Conservation (phyloP, 1,140 invertebrate species). For the Chlorops oryzae region DNA sequence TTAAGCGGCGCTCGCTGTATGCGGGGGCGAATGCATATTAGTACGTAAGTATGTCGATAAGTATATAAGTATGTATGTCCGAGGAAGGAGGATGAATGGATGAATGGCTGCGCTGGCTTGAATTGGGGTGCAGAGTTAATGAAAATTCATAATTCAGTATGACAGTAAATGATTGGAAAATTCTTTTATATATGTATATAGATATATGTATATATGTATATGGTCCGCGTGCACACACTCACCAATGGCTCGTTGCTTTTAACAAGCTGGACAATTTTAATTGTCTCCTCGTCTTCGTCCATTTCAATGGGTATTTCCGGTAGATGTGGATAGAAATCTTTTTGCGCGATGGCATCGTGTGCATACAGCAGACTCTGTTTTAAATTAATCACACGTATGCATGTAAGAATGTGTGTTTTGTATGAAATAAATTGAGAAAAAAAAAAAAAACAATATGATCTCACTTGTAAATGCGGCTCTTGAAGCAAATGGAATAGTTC, state of each 20-base stretch:
- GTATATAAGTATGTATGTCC: no score
- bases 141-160: no score
- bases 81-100: no score
- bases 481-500: constrained; percentile 76
- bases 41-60: no score
- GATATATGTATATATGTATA: no score
- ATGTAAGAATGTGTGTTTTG: neutral
- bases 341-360: constrained; percentile 90
- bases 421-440: neutral
- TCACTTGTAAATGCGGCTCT: constrained; percentile 79
- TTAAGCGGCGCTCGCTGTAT: no score
- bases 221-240: constrained; percentile 53
- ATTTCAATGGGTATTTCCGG: constrained; percentile 81
- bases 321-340: constrained; percentile 88
- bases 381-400: neutral
- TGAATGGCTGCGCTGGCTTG: no score
- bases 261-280: constrained; percentile 94
- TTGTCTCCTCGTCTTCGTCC: constrained; percentile 89
- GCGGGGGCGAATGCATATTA: no score
- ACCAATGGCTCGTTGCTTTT: constrained; percentile 97
- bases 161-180: no score
- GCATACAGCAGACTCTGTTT: constrained; percentile 80
- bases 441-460: neutral
- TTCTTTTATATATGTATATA: no score
- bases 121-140: no score